Percentiles rank a stretch among this genome's conserved stretches.
These are phyloP conservation scores for Lagodon rhomboides DNA, from an alignment of 2,797 vertebrate species.

Conservation along the genomic window DNA sequence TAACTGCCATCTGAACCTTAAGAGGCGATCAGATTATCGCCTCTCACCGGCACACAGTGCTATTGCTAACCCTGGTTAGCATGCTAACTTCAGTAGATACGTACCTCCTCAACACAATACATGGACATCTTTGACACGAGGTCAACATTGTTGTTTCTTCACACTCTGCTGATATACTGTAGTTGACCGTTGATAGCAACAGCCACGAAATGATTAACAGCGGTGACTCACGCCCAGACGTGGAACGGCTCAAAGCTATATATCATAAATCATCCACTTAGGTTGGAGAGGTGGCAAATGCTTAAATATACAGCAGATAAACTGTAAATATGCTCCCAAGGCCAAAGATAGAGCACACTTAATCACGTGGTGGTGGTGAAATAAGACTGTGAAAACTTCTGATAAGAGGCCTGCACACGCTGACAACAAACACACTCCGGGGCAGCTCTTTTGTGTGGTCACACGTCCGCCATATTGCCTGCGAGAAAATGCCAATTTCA, in stretches of 20 bases:
- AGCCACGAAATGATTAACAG: neutral
- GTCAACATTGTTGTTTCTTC: too few relatives aligned
- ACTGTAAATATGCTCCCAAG: neutral
- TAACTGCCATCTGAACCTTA: too few relatives aligned
- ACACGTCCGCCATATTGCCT: constrained; percentile 14
- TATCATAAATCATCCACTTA: neutral
- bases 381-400: neutral
- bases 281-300: neutral
- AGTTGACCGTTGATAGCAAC: too few relatives aligned
- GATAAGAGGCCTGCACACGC: neutral
- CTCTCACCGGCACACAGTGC: too few relatives aligned
- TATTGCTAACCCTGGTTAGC: too few relatives aligned
- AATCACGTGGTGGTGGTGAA: neutral
- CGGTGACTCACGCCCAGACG: neutral
- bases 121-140: too few relatives aligned
- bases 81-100: too few relatives aligned
- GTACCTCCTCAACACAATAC: too few relatives aligned
- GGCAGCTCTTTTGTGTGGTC: constrained; percentile 9
- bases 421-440: constrained; percentile 1
- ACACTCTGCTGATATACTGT: too few relatives aligned
- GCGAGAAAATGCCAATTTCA: constrained; percentile 29
- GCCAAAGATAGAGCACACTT: neutral
- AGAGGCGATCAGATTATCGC: too few relatives aligned
- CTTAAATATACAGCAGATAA: neutral
- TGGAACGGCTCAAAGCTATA: neutral